Conservation (phyloP, 2,797 vertebrate species). For the Cossypha polioptera region DNA sequence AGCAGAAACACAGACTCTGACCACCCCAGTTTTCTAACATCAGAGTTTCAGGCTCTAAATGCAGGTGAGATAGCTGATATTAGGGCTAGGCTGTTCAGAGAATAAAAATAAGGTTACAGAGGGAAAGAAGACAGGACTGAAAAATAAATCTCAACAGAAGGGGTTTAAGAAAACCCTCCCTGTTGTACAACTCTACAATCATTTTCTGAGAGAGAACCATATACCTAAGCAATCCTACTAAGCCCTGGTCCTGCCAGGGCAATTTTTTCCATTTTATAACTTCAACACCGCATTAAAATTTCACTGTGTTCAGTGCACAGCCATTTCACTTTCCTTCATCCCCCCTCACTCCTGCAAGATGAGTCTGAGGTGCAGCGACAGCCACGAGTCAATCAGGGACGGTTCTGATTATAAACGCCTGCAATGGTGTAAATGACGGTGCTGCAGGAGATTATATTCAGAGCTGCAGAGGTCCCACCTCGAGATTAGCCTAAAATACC, state of each 20-base stretch:
- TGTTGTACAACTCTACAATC: background rate
- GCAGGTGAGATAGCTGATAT: background rate
- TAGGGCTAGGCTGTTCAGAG: background rate
- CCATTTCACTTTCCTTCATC: constrained; percentile 11
- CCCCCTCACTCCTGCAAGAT: background rate
- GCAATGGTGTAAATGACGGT: constrained; percentile 59
- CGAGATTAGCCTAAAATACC: constrained; percentile 61
- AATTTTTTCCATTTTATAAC: background rate
- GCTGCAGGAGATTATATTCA: constrained; percentile 62
- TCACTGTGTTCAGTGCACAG: background rate
- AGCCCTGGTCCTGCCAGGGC: background rate
- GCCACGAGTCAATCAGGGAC: constrained; percentile 43
- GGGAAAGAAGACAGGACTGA: background rate
- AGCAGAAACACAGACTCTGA: background rate
- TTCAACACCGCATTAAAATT: background rate
- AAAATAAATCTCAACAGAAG: background rate
- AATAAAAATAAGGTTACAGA: background rate
- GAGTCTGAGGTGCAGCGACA: background rate
- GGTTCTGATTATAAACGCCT: constrained; percentile 65
- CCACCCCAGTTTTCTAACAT: accelerated
- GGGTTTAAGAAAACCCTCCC: background rate
- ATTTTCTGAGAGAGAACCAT: background rate
- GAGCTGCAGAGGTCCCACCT: constrained; percentile 60
- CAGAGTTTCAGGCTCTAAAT: background rate
- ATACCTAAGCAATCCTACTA: background rate